Evolutionary conservation across 2,113 vertebrate genomes (phyloP), one percentile per base, ranked within the genome.

Genomic region (Charina bottae): DNA sequence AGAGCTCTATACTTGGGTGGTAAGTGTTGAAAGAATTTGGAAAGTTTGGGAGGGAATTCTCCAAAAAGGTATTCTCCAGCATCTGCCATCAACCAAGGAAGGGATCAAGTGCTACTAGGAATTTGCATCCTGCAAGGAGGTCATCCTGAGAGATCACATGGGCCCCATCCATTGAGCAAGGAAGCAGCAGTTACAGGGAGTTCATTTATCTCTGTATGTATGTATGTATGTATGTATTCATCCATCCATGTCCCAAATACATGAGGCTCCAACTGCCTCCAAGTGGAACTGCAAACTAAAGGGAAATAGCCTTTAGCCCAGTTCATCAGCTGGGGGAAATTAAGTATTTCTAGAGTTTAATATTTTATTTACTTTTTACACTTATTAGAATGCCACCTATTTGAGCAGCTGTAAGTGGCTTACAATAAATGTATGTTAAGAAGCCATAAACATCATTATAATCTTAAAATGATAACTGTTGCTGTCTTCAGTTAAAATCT

Each of bases 1-100:
- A 96, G 99, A 99, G 95, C 98, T 99, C 37, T 99, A 99, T 94
- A 99, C 99, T 0, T 99, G 99, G 99, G 99, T 99, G 97, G 99
- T 99, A 97, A 99, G 99, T 98, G 93, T 86, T 12, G 19, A 90
- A 91, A 92, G 33, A 84, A 37, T 24, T 0, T 85, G 26, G 58
- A 0, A 0, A 15, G 72, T 42, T 68, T 88, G 90, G 87, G 49
- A 54, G 7, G 17, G 13, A 6, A 15, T 46, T 89, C 17, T 37
- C 5, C 21, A 0, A 0, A 24, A 91, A 5, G n/a, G 8, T 46
- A 64, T n/a, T 62, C 1, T 62, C 15, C 62, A 1, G 13, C 42
- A 42, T 49, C 33, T 88, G 58, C 24, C 59, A 64, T 62, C 87
- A 46, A 49, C 0, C 1, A 64, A 24, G 10, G 42, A 64, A 24